Base-by-base conservation (phyloP, 2,113 vertebrate genomes). In the Entosphenus tridentatus region DNA sequence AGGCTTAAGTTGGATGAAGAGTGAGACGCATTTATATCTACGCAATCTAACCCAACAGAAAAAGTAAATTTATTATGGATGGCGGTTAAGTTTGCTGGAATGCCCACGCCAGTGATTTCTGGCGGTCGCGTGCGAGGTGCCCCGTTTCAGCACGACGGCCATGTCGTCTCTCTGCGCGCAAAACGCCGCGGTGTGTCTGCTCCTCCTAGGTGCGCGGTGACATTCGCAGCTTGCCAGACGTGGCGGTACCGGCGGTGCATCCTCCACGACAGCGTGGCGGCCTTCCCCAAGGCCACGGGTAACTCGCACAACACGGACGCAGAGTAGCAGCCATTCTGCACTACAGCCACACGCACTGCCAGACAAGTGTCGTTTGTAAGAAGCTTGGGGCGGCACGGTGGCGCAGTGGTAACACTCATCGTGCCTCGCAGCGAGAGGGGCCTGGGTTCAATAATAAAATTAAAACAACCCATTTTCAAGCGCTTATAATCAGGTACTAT, bases 211-310 rank as follows among this genome's bases (percentile, higher is more conserved):
- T 98, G 93, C 81, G 89, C 83, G 73, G 78, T 95, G 71, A 90
- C 93, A 71, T 91, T 87, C 81, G 88, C 88, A 75, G 87, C 89
- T 76, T 96, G 93, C 77, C 93, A 98, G 84, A 83, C 81, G 55
- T 74, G 96, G 78, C 84, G 83, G 8, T 95, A 91, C 80, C 83
- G 88, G 75, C 80, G 87, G 69, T 98, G 93, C 81, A 78, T 96
- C 79, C 84, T 95, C 70, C 86, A 86, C 0, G 93, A 96, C 81
- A 85, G 84, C 79, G 83, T 96, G 3, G 87, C 90, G 73, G 80
- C 85, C 71, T 82, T 87, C 71, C 85, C 89, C 12, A 78, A 81
- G 70, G 84, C 87, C 13, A 86, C 89, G 80, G 91, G 93, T 98
- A 80, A 86, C 79, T 72, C 57, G 55, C 9, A 39, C 39, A 39